Evolutionary conservation across 2,888 invertebrate species (phyloP).

Genomic region (Sesamia inferens): DNA sequence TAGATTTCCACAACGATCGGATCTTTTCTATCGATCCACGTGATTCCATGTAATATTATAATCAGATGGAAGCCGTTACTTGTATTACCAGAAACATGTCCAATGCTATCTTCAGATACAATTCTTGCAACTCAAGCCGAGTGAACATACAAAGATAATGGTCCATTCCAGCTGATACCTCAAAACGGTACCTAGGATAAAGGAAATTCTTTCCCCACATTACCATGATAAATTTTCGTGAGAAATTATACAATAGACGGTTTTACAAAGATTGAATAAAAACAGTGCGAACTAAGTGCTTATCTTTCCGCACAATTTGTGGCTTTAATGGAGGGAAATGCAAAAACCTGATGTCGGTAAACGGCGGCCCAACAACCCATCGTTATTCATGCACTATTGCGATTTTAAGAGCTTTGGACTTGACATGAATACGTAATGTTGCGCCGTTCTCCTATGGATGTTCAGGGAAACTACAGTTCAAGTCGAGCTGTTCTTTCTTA

Average conservation of each 20-base stretch:
- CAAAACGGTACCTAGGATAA: conserved; percentile 30
- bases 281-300: conserved; percentile 58
- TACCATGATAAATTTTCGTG: conserved; percentile 45
- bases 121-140: not conserved
- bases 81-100: conserved; percentile 1
- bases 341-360: conserved; percentile 54
- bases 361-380: conserved; percentile 47
- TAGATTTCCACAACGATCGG: conserved; percentile 16
- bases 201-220: conserved; percentile 23
- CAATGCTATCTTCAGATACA: not conserved
- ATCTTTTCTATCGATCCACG: not conserved
- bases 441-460: conserved; percentile 49
- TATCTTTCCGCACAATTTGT: conserved; percentile 62
- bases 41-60: conserved; percentile 35
- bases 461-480: not conserved
- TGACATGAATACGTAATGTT: conserved; percentile 48
- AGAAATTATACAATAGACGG: conserved; percentile 45
- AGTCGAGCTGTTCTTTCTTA: too few species aligned
- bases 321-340: conserved; percentile 53
- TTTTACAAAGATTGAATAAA: conserved; percentile 46
- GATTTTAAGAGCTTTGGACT: conserved; percentile 53
- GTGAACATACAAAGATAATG: not conserved
- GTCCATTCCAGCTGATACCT: not conserved
- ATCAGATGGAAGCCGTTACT: conserved; percentile 17
- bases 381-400: conserved; percentile 57